A percentile compares a stretch with the other conserved stretches of the same genome.
phyloP scores from a whole-genome alignment of 2,888 invertebrate species.

The Watsonalla binaria region DNA sequence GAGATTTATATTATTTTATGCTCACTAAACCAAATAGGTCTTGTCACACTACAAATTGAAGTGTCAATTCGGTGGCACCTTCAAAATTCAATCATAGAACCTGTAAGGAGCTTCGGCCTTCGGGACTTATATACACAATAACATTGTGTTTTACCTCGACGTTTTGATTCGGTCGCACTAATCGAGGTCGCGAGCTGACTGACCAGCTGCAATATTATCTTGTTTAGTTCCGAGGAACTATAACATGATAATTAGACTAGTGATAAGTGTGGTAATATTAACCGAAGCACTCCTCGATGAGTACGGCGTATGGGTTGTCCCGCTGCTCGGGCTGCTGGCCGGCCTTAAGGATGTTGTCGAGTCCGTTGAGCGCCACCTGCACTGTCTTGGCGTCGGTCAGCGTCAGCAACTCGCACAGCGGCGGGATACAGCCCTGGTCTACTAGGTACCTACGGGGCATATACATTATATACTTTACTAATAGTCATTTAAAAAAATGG shows the following conservation, averaged over 20 bases:
- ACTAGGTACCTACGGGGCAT: conserved; percentile 78
- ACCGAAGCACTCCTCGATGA: conserved; percentile 98
- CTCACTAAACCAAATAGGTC: too few species aligned
- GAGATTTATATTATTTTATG: background rate
- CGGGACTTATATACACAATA: too few species aligned
- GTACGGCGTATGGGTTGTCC: conserved; percentile 93
- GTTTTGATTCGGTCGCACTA: too few species aligned
- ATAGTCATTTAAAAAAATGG: too few species aligned
- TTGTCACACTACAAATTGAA: too few species aligned
- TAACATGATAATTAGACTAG: background rate
- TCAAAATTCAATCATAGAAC: too few species aligned
- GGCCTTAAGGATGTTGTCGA: conserved; percentile 95
- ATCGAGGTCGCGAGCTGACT: too few species aligned
- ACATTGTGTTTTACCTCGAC: too few species aligned
- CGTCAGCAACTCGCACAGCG: conserved; percentile 94
- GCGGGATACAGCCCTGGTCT: conserved; percentile 91
- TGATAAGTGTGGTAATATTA: conserved; percentile 19
- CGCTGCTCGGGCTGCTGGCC: conserved; percentile 91
- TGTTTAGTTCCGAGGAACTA: background rate
- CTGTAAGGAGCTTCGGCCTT: too few species aligned
- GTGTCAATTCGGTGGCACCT: too few species aligned
- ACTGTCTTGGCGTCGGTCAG: conserved; percentile 96
- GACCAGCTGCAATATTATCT: too few species aligned
- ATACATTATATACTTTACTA: background rate
- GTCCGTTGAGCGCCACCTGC: conserved; percentile 95